Evolutionary conservation across 2,888 invertebrate species (phyloP), one percentile per base, ranked within the genome.

Genomic region (Epirrita christyi): DNA sequence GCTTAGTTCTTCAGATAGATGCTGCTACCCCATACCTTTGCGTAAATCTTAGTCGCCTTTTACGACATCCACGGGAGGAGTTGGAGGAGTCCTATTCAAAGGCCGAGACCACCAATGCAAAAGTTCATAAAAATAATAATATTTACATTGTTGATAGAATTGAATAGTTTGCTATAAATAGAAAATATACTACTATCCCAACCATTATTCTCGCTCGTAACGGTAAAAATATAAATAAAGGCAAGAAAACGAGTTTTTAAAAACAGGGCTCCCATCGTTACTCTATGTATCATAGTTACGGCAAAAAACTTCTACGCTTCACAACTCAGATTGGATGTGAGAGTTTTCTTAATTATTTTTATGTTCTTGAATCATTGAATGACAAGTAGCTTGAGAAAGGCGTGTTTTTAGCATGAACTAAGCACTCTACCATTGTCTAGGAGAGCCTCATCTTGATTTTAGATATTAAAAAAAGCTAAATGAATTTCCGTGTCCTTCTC

Each of bases 151-250:
- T 36, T 36, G n/a, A n/a, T 10, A 34, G 34, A 5, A 13, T 14
- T 40, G 7, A 14, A 4, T 11, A 40, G 36, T 36, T 15, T 38
- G 40, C 38, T 47, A 47, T 38, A 28, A 47, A 47, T 47, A 47
- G 38, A 47, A n/a, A 28, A 28, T 51, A 40, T 15, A 6, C n/a
- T 37, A 6, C 11, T 21, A 43, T 29, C 28, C 37, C 28, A 37
- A 14, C 28, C 38, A 44, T 52, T 45, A 52, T 40, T n/a, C 32
- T 36, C 7, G 37, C 13, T 11, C 3, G 15, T 46, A 50, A 46
- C 49, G 40, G 55, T 50, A 14, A 38, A 49, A 53, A 41, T 51
- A 55, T 41, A 40, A 51, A 47, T 56, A 38, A 36, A 40, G 40
- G 38, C 27, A 29, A 36, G 6, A 27, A 43, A 56, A 56, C 41